Evolutionary conservation across 2,797 vertebrate species (phyloP).

Genomic region (Chromobotia macracanthus): DNA sequence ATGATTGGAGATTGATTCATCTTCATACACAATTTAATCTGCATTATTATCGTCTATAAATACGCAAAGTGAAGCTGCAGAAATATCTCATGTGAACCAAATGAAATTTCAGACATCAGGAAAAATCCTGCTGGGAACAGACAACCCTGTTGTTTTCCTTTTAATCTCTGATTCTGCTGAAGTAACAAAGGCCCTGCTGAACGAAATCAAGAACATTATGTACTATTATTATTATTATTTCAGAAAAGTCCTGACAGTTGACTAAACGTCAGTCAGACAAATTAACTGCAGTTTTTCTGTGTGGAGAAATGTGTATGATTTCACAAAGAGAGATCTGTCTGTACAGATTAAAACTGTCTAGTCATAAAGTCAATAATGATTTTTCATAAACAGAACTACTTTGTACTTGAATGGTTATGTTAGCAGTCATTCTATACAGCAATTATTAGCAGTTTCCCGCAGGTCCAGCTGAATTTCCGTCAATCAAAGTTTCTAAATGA

Average conservation of each 20-base stretch:
- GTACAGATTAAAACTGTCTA: background rate
- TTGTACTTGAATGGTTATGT: background rate
- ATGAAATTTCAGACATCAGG: background rate
- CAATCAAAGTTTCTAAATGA: slow-evolving; percentile 31
- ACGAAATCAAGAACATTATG: slow-evolving; percentile 17
- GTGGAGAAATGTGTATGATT: background rate
- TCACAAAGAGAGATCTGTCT: background rate
- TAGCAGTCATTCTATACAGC: slow-evolving; percentile 27
- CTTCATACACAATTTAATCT: slow-evolving; percentile 13
- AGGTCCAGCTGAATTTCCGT: slow-evolving; percentile 28
- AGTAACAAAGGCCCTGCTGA: slow-evolving; percentile 25
- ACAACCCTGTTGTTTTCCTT: slow-evolving; percentile 10
- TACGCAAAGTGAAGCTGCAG: slow-evolving; percentile 21
- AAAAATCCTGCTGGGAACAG: slow-evolving; percentile 19
- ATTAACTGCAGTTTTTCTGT: background rate
- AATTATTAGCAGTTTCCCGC: slow-evolving; percentile 21
- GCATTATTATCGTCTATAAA: slow-evolving; percentile 45
- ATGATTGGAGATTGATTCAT: background rate
- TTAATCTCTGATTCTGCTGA: background rate
- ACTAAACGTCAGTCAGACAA: background rate
- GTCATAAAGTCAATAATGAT: background rate
- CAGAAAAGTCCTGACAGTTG: background rate
- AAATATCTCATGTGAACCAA: background rate
- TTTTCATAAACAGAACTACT: background rate
- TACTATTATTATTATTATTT: slow-evolving; percentile 24